phyloP scores from a whole-genome alignment of 2,113 vertebrate species.

The Spheniscus mendiculus region DNA sequence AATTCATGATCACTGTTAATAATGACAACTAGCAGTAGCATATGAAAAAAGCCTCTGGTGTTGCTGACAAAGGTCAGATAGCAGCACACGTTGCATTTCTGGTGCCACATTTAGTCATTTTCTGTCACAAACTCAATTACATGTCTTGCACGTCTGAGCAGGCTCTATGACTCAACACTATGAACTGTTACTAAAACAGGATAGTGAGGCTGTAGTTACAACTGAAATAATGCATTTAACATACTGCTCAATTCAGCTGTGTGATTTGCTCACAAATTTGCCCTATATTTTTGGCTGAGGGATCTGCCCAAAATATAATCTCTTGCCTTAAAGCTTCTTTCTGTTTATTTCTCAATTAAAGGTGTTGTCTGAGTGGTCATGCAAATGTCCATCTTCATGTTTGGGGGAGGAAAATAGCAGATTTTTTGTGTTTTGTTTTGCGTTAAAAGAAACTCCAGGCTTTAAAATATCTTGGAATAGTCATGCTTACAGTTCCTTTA shows the following conservation, averaged over 20 bases:
- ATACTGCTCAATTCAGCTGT: neutral
- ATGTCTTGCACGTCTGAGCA: neutral
- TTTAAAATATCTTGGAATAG: neutral
- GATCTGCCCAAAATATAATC: neutral
- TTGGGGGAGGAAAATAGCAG: neutral
- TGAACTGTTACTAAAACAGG: neutral
- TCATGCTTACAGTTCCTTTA: neutral
- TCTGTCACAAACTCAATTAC: neutral
- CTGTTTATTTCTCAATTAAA: neutral
- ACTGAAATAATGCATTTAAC: neutral
- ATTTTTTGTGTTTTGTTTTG: neutral
- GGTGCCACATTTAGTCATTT: neutral
- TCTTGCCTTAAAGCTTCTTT: neutral
- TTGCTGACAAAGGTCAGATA: conserved; percentile 33
- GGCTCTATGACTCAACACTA: neutral
- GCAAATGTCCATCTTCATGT: neutral
- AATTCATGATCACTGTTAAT: conserved; percentile 24
- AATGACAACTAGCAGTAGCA: conserved; percentile 16
- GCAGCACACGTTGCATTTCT: neutral
- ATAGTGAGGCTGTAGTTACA: neutral
- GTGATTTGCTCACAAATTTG: neutral
- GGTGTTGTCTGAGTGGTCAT: neutral
- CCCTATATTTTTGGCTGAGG: neutral
- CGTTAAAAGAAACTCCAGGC: neutral
- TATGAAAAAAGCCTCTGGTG: neutral